These are phyloP conservation scores for Apteryx owenii DNA, from an alignment of 2,113 vertebrate species.

Conservation along the genomic window DNA sequence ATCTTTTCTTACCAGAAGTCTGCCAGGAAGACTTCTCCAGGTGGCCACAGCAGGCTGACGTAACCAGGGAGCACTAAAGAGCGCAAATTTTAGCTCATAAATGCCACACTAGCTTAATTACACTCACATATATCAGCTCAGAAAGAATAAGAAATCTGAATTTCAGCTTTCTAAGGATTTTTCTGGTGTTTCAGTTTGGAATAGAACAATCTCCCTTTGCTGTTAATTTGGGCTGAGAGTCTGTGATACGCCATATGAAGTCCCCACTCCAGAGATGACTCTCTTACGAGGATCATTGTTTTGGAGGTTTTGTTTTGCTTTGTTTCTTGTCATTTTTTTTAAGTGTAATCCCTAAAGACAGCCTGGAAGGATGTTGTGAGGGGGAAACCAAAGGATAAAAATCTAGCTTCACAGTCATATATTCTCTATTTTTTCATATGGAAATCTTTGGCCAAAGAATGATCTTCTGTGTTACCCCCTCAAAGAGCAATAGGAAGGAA, in stretches of 20 bases:
- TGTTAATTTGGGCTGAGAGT: neutral
- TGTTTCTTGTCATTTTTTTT: neutral
- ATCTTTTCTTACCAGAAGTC: neutral
- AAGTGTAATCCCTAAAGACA: neutral
- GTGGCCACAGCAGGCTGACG: neutral
- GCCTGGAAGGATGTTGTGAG: neutral
- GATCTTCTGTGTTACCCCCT: neutral
- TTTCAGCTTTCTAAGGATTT: neutral
- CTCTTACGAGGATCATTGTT: neutral
- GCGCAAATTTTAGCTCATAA: neutral
- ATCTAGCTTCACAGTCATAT: neutral
- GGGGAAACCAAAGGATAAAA: neutral
- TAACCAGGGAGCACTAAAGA: neutral
- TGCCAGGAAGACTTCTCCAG: no score
- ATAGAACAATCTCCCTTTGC: neutral
- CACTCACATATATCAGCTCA: accelerated
- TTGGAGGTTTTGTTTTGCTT: neutral
- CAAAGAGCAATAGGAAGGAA: accelerated
- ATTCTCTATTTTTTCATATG: neutral
- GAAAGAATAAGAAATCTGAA: neutral
- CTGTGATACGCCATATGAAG: neutral
- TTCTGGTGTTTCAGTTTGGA: neutral
- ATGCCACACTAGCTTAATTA: neutral
- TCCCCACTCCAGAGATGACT: neutral
- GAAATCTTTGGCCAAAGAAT: neutral